A percentile compares a stretch with the other conserved stretches of the same genome.
Conservation (phyloP, 2,113 vertebrate species). For the Phyllostomus discolor region DNA sequence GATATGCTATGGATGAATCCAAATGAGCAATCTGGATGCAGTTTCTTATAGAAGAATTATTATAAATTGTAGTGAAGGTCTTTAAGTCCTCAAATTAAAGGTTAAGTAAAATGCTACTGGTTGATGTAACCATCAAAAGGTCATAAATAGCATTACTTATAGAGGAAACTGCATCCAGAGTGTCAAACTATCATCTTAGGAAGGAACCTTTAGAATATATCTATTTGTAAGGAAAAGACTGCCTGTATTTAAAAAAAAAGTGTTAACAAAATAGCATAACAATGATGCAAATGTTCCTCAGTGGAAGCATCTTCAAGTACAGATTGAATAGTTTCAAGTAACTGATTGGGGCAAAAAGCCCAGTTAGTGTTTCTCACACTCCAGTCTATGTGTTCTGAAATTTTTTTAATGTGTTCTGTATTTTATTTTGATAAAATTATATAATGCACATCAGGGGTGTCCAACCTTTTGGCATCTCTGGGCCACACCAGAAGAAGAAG, state of each 20-base stretch:
- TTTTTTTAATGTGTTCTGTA: background rate
- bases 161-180: background rate
- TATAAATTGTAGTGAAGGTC: background rate
- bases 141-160: background rate
- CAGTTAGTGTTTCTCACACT: background rate
- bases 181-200: slow-evolving; percentile 22
- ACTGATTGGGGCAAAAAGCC: background rate
- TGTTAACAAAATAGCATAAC: background rate
- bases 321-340: slow-evolving; percentile 12
- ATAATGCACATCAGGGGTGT: background rate
- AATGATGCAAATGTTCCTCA: background rate
- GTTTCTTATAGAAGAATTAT: background rate
- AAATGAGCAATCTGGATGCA: background rate
- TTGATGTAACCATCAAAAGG: background rate
- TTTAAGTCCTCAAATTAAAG: background rate
- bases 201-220: slow-evolving; percentile 5
- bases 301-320: background rate
- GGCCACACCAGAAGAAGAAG: too few relatives aligned
- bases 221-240: background rate
- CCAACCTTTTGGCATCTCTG: too few relatives aligned
- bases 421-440: slow-evolving; percentile 6
- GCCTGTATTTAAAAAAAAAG: background rate
- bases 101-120: background rate
- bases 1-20: background rate
- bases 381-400: background rate